Base-by-base conservation (phyloP, 2,113 vertebrate species). In the Ellobius talpinus region DNA sequence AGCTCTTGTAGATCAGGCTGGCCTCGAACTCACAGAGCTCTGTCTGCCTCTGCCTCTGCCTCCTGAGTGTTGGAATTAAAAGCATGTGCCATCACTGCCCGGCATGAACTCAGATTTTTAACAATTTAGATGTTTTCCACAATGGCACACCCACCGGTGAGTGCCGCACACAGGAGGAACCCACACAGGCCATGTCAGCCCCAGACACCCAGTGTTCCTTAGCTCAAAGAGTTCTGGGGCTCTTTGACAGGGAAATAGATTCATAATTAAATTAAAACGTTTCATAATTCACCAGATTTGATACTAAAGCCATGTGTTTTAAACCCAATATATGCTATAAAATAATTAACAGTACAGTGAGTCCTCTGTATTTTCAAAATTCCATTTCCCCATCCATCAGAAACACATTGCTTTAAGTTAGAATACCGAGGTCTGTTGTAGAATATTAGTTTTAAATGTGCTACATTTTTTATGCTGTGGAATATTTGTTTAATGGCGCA, bases 311-410 rank as follows among this genome's bases (percentile, higher is more conserved):
- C 36, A 85, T 82, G 74, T 87, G 9, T 31, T 89, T 90, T 89
- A 33, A 92, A 79, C 31, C 24, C 31, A 65, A 84, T 14, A 90
- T 52, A 61, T 42, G 4, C 33, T 84, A 0, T 65, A 87, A 96
- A 81, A 78, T 73, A 81, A 93, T 39, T 23, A 52, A 87, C 72
- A 1, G 9, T 82, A 85, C 26, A 90, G 77, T 73, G 12, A 81
- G 73, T 79, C 10, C 24, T 88, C 79, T 74, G 26, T 82, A 74
- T 87, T 88, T 79, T 76, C 16, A 85, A 92, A 63, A 81, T 78
- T 91, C 76, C 61, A 91, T 79, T 87, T 0, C 23, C 26, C 82
- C 61, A 87, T n/a, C 90, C 1, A 65, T 72, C 12, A 93, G 39
- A 93, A 77, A 68, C 26, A 70, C 5, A 58, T 6, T n/a, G 1